A percentile compares a stretch with the other conserved stretches of the same genome.
phyloP scores from a whole-genome alignment of 2,888 invertebrate species.

The Brenthis daphne region DNA sequence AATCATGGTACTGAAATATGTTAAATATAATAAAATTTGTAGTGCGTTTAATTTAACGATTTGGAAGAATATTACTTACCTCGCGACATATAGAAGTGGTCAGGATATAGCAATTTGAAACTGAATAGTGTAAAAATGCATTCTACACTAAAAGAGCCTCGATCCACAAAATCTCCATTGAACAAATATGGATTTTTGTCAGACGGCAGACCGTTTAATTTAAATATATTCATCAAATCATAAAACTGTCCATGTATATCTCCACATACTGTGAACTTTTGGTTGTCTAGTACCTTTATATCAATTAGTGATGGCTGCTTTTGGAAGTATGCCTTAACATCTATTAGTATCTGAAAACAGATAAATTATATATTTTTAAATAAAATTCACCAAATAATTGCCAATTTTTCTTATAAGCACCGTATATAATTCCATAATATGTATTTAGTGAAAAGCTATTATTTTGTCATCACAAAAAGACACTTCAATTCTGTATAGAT shows the following conservation, averaged over 20 bases:
- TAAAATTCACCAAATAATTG: too few species aligned
- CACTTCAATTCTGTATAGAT: too few species aligned
- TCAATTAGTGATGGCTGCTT: conserved; percentile 94
- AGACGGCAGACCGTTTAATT: conserved; percentile 97
- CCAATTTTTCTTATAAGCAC: too few species aligned
- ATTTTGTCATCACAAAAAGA: too few species aligned
- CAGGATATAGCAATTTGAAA: conserved; percentile 96
- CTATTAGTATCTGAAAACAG: conserved; percentile 91
- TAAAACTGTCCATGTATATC: conserved; percentile 99
- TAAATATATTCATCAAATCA: conserved; percentile 98
- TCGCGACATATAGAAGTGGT: conserved; percentile 98
- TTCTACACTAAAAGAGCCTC: conserved; percentile 99
- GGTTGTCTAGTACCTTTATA: conserved; percentile 91
- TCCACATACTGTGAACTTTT: conserved; percentile 98
- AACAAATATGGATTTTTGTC: conserved; percentile 98
- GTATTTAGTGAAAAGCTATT: too few species aligned
- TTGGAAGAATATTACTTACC: conserved; percentile 81
- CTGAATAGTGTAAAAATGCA: conserved; percentile 99
- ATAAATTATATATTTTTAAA: too few species aligned
- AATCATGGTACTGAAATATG: too few species aligned
- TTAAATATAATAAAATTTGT: not conserved
- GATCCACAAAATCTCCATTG: conserved; percentile 99
- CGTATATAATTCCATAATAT: too few species aligned
- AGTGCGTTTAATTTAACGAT: not conserved
- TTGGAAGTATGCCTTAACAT: conserved; percentile 92